Percentiles rank a stretch among this genome's conserved stretches.
Conservation (phyloP, 2,797 vertebrate genomes). For the Sebastes vulpes region DNA sequence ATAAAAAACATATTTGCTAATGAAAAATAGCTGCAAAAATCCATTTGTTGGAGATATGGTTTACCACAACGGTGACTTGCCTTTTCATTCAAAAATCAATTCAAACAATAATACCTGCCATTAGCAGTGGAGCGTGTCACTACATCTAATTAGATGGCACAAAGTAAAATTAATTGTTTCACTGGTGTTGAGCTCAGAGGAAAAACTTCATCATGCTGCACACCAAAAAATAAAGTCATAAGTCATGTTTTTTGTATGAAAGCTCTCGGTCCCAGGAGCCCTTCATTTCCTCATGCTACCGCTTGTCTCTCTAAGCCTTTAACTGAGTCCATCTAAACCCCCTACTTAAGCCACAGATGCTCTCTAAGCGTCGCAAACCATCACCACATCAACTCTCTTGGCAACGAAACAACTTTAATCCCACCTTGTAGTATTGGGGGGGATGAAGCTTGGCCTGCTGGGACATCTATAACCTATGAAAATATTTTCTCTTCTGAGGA, state of each 20-base stretch:
- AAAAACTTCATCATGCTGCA: not conserved
- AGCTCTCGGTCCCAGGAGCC: not conserved
- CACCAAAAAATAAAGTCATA: not conserved
- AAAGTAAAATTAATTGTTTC: not conserved
- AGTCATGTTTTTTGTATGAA: not conserved
- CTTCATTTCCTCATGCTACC: not conserved
- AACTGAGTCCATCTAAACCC: not conserved
- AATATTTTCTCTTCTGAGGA: not conserved
- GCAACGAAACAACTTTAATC: slow-evolving; percentile 5
- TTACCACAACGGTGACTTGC: not conserved
- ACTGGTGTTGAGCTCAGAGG: not conserved
- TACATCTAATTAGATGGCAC: not conserved
- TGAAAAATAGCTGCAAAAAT: not conserved
- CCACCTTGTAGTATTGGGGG: not conserved
- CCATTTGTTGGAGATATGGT: not conserved
- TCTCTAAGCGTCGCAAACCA: not conserved
- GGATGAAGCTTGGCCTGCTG: not conserved
- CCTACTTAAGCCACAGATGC: not conserved
- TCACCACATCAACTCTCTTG: not conserved
- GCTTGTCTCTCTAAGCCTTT: not conserved
- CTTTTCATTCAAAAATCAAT: not conserved
- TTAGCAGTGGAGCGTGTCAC: not conserved
- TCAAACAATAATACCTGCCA: not conserved
- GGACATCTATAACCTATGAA: not conserved
- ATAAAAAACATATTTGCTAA: not conserved